A percentile compares a stretch with the other conserved stretches of the same genome.
These are phyloP conservation scores for Alauda arvensis DNA, from an alignment of 2,797 vertebrate genomes.

Conservation along the genomic window DNA sequence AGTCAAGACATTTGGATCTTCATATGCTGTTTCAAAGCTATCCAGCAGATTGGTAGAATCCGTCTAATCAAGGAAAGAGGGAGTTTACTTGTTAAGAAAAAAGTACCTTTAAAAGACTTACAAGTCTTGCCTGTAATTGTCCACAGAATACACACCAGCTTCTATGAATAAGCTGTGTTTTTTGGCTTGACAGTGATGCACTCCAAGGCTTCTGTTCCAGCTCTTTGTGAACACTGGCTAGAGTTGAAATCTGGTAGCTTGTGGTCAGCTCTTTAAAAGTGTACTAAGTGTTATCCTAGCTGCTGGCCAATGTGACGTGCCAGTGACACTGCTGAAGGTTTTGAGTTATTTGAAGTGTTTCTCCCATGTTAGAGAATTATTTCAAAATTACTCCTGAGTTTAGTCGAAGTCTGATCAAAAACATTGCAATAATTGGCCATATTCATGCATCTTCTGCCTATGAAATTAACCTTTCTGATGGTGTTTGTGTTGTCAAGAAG, in stretches of 20 bases:
- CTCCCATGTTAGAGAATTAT: neutral
- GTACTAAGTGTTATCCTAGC: neutral
- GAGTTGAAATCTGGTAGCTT: neutral
- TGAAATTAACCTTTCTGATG: neutral
- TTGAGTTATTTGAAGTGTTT: neutral
- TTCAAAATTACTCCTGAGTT: neutral
- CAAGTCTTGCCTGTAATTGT: neutral
- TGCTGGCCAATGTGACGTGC: neutral
- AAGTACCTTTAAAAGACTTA: neutral
- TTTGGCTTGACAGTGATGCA: neutral
- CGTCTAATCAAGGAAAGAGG: rapidly evolving
- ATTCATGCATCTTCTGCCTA: neutral
- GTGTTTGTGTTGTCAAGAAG: neutral
- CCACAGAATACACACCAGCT: neutral
- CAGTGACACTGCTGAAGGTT: neutral
- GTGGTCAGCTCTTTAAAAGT: neutral
- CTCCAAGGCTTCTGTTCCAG: neutral
- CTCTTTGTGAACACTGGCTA: neutral
- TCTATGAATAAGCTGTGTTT: neutral
- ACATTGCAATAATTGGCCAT: neutral
- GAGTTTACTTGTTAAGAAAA: neutral
- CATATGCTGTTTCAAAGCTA: neutral
- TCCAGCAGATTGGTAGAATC: neutral
- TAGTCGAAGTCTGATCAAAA: neutral
- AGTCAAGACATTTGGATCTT: neutral